A percentile compares a stretch with the other conserved stretches of the same genome.
These are phyloP conservation scores for Melanotaenia nigrans DNA, from an alignment of 2,797 vertebrate species.

Conservation along the genomic window DNA sequence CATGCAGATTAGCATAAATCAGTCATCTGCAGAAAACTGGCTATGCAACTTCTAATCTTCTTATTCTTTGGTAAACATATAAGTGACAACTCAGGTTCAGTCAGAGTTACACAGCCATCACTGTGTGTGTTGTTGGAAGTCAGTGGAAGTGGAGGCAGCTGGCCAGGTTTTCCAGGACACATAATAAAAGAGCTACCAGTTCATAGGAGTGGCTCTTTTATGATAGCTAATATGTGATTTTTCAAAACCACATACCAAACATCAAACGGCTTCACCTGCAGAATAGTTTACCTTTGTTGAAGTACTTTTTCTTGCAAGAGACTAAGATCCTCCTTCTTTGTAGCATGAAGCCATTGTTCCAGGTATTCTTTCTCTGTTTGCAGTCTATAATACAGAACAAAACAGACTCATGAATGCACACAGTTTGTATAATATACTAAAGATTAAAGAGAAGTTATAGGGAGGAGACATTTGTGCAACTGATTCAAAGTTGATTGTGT, in stretches of 20 bases:
- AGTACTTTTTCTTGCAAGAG: conserved; percentile 35
- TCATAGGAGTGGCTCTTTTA: neutral
- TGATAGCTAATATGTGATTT: neutral
- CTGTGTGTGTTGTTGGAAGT: neutral
- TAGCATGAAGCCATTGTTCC: conserved; percentile 40
- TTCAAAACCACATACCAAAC: neutral
- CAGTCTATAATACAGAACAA: conserved; percentile 52
- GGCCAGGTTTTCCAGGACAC: neutral
- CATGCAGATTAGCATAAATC: conserved; percentile 12
- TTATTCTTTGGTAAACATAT: conserved; percentile 6
- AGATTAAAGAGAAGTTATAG: conserved; percentile 3
- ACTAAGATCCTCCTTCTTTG: conserved; percentile 10
- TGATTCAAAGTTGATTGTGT: conserved; percentile 19
- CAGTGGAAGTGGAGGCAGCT: neutral
- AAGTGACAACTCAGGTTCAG: neutral
- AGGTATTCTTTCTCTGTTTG: conserved; percentile 37
- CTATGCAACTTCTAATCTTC: conserved; percentile 2
- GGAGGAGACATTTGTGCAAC: too few relatives aligned
- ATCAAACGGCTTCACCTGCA: neutral
- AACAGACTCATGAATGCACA: neutral
- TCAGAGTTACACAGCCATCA: too few relatives aligned
- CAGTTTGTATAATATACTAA: neutral
- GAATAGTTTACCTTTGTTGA: conserved; percentile 46
- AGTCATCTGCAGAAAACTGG: neutral
- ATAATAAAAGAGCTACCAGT: neutral